Evolutionary conservation across 2,113 vertebrate species (phyloP), one percentile per base, ranked within the genome.

Genomic region (Phaethon lepturus): DNA sequence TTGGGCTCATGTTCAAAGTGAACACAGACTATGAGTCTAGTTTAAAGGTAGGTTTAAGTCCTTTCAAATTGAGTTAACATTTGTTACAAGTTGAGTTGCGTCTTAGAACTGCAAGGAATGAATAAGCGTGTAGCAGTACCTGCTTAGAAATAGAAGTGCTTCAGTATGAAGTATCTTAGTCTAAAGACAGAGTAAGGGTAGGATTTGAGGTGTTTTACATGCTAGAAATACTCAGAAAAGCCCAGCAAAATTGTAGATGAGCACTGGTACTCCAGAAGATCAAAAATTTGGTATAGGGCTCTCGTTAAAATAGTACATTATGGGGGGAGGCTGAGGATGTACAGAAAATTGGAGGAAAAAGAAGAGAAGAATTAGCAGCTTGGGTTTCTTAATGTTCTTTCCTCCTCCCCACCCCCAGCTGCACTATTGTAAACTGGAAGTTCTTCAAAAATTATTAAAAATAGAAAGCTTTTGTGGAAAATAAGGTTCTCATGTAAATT

Each of bases 1-100:
- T 99, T 98, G 99, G 99, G 96, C 98, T 99, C 98, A 99, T 99
- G 99, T 99, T 99, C 98, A 99, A 99, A 99, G 99, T 99, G 98
- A 99, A 99, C 98, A 99, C 99, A 95, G 99, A 99, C 98, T 99
- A 99, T 94, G 99, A 99, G 98, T 99, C 99, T 92, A 99, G 99
- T 98, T 98, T 99, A 98, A 99, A 99, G 99, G 99, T 99, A 99
- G 91, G 97, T 97, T 83, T 58, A 91, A 97, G 58, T 76, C 26
- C 47, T 95, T 88, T 92, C 81, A 88, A 31, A 92, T 31, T 14
- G 33, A 72, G 45, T 60, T 66, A 72, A 19, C 4, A 9, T 45
- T 89, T 90, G 17, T 17, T 55, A 29, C 49, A 67, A 88, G 85
- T 64, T 58, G 4, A 78, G 82, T 95, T 95, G 55, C 17, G 20